Base-by-base conservation (phyloP, 2,888 invertebrate species). In the Linnaemya tessellans region DNA sequence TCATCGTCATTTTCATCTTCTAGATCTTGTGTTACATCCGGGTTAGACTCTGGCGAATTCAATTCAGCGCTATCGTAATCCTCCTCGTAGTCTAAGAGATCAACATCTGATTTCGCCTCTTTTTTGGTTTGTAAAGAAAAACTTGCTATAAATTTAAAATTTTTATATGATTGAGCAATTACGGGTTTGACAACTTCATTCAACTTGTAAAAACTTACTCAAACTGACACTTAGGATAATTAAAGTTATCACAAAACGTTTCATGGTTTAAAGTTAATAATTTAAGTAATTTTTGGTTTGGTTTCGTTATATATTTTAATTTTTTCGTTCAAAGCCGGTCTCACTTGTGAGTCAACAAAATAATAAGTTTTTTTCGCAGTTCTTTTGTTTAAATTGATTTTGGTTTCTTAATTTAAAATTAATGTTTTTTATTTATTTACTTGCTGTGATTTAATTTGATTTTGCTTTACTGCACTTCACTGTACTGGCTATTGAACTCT, bases 1-100 rank as follows among this genome's bases (percentile, higher is more conserved):
- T 91, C 88, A 0, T 80, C 88, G 30, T 89, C 88, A 38, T 88
- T 84, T 74, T 91, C 91, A 71, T 91, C 91, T 11, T 86, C 77
- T 0, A 88, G 65, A n/a, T 73, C 71, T 25, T 84, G 62, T 7
- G 65, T 60, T 18, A 87, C 18, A 64, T 88, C 86, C 0, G 22
- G 1, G 10, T 30, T 51, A 4, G 49, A 54, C 3, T 70, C 58
- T 0, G 13, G 0, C 1, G 25, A 7, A 25, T 60, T 74, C n/a
- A 82, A 25, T 49, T 82, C 82, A 46, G 15, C 49, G 18, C 20
- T 20, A 8, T 15, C n/a, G 67, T 73, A 38, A 38, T 64, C 68
- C 22, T 78, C 79, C 7, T 65, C 64, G n/a, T 80, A 74, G 10
- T 80, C 85, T 0, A 3, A 22, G 3, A 54, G n/a, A 7, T 51